phyloP scores from a whole-genome alignment of 2,797 vertebrate species.

The Podarcis lilfordi region DNA sequence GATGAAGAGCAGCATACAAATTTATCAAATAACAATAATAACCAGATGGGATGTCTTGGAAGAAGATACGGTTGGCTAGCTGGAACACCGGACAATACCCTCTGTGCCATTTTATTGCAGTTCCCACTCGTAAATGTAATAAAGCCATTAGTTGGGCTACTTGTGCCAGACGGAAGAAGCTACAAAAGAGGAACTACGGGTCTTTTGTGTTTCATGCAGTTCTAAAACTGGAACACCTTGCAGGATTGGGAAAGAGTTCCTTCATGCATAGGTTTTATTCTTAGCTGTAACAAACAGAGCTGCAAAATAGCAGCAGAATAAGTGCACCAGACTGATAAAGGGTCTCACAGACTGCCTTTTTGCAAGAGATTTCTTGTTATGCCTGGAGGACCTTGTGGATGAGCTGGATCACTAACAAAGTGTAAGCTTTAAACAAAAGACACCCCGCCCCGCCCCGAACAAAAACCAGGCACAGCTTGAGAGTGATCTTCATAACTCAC shows the following conservation, averaged over 20 bases:
- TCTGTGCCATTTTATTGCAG: neutral
- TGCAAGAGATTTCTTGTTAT: too few species aligned
- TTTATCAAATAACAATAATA: neutral
- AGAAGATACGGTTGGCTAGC: too few species aligned
- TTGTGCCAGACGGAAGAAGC: neutral
- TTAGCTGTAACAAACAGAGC: too few species aligned
- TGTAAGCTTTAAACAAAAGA: neutral
- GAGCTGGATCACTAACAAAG: neutral
- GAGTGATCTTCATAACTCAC: neutral
- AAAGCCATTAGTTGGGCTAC: too few species aligned
- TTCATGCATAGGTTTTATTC: neutral
- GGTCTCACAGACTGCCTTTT: too few species aligned
- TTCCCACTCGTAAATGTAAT: neutral
- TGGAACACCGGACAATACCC: neutral
- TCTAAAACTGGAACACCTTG: neutral
- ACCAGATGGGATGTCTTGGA: neutral
- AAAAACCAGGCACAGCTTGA: neutral
- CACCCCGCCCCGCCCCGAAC: too few species aligned
- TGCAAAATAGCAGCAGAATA: neutral
- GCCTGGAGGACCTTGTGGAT: too few species aligned
- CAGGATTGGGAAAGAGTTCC: neutral
- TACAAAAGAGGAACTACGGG: neutral
- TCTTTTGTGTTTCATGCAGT: neutral
- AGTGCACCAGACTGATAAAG: neutral
- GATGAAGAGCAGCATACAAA: neutral